Percentiles rank a stretch among this genome's conserved stretches.
Conservation (phyloP, 2,113 vertebrate genomes). For the Pteronura brasiliensis region DNA sequence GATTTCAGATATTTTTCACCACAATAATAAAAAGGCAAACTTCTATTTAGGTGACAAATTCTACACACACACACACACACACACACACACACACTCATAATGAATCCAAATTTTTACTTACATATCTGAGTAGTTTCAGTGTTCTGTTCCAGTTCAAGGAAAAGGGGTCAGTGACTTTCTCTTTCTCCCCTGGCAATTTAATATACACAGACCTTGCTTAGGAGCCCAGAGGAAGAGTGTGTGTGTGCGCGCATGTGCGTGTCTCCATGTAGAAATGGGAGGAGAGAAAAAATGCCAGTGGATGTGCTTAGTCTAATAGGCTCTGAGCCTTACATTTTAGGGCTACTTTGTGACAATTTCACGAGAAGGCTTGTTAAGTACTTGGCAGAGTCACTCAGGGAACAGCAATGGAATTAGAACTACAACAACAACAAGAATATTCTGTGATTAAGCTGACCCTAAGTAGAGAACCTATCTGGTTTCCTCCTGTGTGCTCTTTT, state of each 20-base stretch:
- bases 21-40: not conserved
- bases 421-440: not conserved
- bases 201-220: not conserved
- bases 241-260: not conserved
- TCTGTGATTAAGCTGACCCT: not conserved
- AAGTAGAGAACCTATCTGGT: not conserved
- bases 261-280: not conserved
- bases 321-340: not conserved
- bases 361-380: not conserved
- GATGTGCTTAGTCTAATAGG: not conserved
- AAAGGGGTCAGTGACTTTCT: not conserved
- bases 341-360: not conserved
- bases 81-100: not conserved
- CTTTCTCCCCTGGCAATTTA: not conserved
- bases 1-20: not conserved
- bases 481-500: not conserved
- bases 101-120: not conserved
- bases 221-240: not conserved
- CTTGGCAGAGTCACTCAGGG: not conserved
- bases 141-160: not conserved
- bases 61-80: not conserved
- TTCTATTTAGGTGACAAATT: not conserved
- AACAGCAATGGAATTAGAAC: not conserved
- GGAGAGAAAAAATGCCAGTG: not conserved
- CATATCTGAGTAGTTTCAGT: not conserved